These are phyloP conservation scores for Spialia ferax DNA, from an alignment of 2,888 invertebrate genomes.

Conservation along the genomic window DNA sequence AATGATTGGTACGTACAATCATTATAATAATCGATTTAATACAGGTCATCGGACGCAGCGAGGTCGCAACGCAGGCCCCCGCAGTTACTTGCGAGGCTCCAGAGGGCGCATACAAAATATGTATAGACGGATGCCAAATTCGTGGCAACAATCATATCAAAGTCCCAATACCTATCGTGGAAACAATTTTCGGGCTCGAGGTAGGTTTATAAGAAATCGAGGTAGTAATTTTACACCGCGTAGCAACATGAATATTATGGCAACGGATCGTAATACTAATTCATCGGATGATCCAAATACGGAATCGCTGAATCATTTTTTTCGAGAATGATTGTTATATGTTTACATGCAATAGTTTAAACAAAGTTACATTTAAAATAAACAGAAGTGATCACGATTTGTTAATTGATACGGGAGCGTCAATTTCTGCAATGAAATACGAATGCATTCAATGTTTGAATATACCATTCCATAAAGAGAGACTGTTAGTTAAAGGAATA, in stretches of 20 bases:
- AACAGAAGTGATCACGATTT: constrained; percentile 8
- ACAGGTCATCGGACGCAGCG: no score
- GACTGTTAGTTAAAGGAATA: background rate
- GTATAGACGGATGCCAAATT: no score
- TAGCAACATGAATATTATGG: constrained; percentile 12
- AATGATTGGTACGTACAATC: constrained; percentile 8
- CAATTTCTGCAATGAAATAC: constrained; percentile 16
- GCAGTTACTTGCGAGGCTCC: no score
- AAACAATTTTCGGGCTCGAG: background rate
- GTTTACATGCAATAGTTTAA: constrained; percentile 13
- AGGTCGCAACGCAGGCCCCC: no score
- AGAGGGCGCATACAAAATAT: no score
- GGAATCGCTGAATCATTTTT: constrained; percentile 13
- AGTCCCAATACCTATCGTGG: no score
- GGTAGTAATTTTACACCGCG: background rate
- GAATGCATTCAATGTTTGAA: background rate
- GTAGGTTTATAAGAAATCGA: background rate
- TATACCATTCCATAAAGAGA: constrained; percentile 5
- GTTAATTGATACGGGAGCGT: constrained; percentile 15
- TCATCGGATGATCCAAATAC: background rate
- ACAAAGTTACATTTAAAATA: constrained; percentile 8
- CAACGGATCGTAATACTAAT: background rate
- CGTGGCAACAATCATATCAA: no score
- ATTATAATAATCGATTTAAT: no score
- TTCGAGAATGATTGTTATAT: constrained; percentile 11